Evolutionary conservation across 1,140 invertebrate genomes (phyloP).

Genomic region (Akabosia matsudoensis): DNA sequence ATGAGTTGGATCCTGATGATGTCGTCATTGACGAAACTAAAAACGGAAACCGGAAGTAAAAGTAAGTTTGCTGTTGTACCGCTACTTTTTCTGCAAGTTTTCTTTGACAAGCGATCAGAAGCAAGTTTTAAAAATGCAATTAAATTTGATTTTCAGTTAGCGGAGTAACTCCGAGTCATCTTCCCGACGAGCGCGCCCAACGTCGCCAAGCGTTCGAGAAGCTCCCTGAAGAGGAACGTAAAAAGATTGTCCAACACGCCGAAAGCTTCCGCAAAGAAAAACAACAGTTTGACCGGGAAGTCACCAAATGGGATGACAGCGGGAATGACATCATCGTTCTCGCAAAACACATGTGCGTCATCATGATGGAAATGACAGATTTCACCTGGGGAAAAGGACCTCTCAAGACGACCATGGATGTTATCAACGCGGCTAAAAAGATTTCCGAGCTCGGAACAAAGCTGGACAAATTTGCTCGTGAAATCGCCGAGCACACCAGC

Average conservation of each 20-base stretch:
- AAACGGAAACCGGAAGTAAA: constrained; percentile 50
- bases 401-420: constrained; percentile 66
- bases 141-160: constrained; percentile 20
- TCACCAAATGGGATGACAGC: constrained; percentile 68
- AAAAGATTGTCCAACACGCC: constrained; percentile 62
- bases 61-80: too few species aligned
- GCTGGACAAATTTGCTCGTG: constrained; percentile 61
- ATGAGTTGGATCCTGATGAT: constrained; percentile 52
- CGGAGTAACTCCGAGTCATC: constrained; percentile 3
- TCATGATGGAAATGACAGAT: constrained; percentile 74
- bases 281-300: constrained; percentile 61
- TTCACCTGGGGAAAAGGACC: constrained; percentile 67
- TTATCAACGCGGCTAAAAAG: constrained; percentile 67
- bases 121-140: too few species aligned
- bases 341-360: constrained; percentile 66
- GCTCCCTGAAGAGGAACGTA: constrained; percentile 62
- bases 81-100: too few species aligned
- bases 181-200: constrained; percentile 27
- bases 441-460: constrained; percentile 64
- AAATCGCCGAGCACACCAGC: constrained; percentile 63
- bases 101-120: too few species aligned
- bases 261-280: constrained; percentile 58
- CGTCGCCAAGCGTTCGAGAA: constrained; percentile 57
- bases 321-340: constrained; percentile 68
- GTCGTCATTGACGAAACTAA: constrained; percentile 50